Evolutionary conservation across 2,113 vertebrate species (phyloP).

Genomic region (Podarcis raffonei): DNA sequence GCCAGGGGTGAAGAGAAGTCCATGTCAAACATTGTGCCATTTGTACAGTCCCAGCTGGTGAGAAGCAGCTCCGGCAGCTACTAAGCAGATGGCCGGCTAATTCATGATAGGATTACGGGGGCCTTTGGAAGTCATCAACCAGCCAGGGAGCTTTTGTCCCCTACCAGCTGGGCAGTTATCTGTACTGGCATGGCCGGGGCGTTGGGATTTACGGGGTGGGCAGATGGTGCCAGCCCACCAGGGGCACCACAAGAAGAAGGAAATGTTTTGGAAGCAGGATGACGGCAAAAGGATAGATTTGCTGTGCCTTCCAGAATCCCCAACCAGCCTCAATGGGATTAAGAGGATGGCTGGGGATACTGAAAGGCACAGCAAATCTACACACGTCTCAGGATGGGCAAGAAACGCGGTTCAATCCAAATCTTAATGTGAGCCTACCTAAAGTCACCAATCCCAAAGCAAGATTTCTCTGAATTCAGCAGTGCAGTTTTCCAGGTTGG

Average conservation of each 20-base stretch:
- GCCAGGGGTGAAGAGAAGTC: background rate
- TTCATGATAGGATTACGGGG: background rate
- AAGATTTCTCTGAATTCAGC: too few species aligned
- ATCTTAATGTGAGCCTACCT: background rate
- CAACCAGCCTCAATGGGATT: background rate
- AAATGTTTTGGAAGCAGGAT: background rate
- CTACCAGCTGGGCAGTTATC: constrained; percentile 12
- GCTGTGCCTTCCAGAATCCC: too few species aligned
- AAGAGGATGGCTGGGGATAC: background rate
- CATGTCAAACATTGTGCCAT: background rate
- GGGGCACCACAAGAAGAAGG: background rate
- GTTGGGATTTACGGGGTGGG: background rate
- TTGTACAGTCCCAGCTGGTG: constrained; percentile 15
- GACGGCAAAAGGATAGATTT: background rate
- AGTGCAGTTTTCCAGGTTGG: too few species aligned
- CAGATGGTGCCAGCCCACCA: constrained; percentile 2
- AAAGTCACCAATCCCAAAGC: too few species aligned
- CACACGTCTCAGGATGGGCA: background rate
- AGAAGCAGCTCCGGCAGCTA: background rate
- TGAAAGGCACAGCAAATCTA: background rate
- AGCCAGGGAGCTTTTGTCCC: background rate
- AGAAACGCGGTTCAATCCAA: background rate
- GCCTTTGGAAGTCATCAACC: background rate
- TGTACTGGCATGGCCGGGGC: background rate
- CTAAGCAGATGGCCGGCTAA: constrained; percentile 21